Evolutionary conservation across 2,113 vertebrate species (phyloP).

Genomic region (Albula goreensis): DNA sequence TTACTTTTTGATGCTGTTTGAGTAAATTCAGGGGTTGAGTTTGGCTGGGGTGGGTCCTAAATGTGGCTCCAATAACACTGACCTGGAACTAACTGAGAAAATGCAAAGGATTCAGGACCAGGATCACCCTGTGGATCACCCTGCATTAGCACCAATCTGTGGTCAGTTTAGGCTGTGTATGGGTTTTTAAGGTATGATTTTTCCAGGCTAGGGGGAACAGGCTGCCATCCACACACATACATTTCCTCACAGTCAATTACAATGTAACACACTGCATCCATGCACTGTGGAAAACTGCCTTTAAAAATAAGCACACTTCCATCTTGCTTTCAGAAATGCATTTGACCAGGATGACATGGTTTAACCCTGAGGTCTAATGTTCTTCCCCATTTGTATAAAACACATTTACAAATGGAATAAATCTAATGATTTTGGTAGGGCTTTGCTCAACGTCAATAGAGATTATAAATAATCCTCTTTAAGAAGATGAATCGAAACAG

Average conservation of each 20-base stretch:
- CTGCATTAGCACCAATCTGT: background rate
- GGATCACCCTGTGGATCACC: no score
- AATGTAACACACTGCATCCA: no score
- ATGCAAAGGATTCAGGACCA: no score
- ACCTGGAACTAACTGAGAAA: no score
- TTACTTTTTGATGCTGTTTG: no score
- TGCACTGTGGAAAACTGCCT: background rate
- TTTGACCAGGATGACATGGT: background rate
- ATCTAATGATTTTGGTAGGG: background rate
- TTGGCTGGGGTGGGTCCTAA: no score
- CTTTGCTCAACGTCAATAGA: background rate
- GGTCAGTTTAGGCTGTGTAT: background rate
- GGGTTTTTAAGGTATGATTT: background rate
- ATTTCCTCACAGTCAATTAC: no score
- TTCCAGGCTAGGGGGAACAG: background rate
- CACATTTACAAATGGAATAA: conserved; percentile 5
- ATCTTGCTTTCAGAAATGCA: no score
- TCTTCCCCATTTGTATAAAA: background rate
- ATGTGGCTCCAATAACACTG: no score
- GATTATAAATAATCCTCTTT: background rate
- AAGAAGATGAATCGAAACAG: background rate
- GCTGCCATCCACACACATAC: background rate
- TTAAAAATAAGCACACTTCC: background rate
- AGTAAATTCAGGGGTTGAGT: no score
- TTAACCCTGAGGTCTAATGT: background rate